Evolutionary conservation across 2,888 invertebrate species (phyloP).

Genomic region (Apomyelois bistriatella): DNA sequence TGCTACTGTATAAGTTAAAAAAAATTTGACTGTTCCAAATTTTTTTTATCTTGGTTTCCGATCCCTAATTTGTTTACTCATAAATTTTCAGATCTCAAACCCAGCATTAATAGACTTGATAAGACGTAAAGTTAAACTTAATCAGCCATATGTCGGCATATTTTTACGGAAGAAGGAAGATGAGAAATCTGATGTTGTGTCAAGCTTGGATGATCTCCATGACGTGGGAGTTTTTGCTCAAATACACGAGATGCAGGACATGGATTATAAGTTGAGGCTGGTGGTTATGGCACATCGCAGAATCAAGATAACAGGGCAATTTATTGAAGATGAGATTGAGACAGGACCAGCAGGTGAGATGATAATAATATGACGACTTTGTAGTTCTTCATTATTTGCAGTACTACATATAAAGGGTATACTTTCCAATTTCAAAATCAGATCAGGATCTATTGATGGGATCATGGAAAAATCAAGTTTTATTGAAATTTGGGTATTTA

Average conservation of each 20-base stretch:
- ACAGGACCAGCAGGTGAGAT: conserved; percentile 72
- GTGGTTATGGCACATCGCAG: conserved; percentile 97
- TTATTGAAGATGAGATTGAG: conserved; percentile 86
- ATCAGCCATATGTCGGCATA: conserved; percentile 98
- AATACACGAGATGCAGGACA: conserved; percentile 97
- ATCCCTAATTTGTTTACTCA: too few species aligned
- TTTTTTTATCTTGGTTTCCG: too few species aligned
- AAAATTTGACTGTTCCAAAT: too few species aligned
- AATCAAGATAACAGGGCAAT: conserved; percentile 89
- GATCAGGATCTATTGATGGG: too few species aligned
- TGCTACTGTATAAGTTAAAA: too few species aligned
- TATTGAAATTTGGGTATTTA: too few species aligned
- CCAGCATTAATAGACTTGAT: conserved; percentile 93
- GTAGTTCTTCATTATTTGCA: neutral
- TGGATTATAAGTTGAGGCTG: conserved; percentile 92
- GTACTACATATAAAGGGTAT: too few species aligned
- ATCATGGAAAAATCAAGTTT: too few species aligned
- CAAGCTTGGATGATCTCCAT: conserved; percentile 91
- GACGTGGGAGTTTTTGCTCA: conserved; percentile 97
- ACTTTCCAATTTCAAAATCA: too few species aligned
- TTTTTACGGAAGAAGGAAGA: conserved; percentile 96
- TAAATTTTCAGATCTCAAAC: conserved; percentile 85
- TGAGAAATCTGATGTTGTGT: conserved; percentile 92
- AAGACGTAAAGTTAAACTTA: conserved; percentile 94
- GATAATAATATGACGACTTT: neutral